Evolutionary conservation across 2,797 vertebrate species (phyloP), one percentile per base, ranked within the genome.

Genomic region (Sebastes diaconus): DNA sequence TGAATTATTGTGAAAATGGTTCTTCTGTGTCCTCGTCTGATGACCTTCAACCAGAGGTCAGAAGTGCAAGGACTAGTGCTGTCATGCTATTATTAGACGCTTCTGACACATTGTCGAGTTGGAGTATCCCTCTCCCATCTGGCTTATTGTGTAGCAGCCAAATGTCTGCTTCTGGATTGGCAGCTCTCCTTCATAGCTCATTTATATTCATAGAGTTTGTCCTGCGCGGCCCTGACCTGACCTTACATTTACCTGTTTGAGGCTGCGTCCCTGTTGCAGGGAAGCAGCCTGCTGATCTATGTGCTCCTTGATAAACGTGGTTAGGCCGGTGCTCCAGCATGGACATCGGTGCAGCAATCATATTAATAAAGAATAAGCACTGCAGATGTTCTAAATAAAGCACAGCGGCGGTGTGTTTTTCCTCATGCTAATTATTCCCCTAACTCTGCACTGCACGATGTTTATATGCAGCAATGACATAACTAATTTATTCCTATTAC

Each of bases 141-240:
- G 72, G 57, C 22, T 63, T 32, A 1, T 54, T 67, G 71, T 55
- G 54, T 16, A 58, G 63, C 80, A 66, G 78, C 73, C 36, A 80
- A 66, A 72, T 81, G 61, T 80, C 54, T 65, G 75, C 79, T 27
- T 42, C 73, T 74, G 57, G 83, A 87, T 46, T 79, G 87, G 84
- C 85, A 91, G 65, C 75, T 74, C 66, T 82, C 73, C 73, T 73
- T 88, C 72, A 80, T 30, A 70, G 75, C 78, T 87, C 39, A 83
- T 92, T 90, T 84, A 81, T 91, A 90, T 89, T 87, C 84, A 85
- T 88, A 69, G 81, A 82, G 65, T 86, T 84, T 67, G 59, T 75
- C 65, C 29, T 65, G 63, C n/a, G 6, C 4, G 11, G 63, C 72
- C 65, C 84, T 80, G 70, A 87, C 79, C 80, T 77, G 85, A 88